Evolutionary conservation across 2,113 vertebrate species (phyloP).

Genomic region (Heterochromis multidens): DNA sequence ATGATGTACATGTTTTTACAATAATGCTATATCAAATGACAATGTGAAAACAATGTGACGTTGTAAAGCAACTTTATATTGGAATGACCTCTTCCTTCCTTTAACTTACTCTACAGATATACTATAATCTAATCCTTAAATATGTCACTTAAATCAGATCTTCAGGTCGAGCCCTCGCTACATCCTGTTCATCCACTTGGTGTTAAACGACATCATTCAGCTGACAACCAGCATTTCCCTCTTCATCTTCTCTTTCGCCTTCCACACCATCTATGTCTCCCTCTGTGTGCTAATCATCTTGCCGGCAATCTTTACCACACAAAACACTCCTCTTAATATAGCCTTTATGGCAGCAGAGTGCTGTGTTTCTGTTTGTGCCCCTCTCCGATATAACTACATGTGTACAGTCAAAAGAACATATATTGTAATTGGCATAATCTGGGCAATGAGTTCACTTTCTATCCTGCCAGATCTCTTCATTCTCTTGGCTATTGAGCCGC

Average conservation of each 20-base stretch:
- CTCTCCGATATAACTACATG: slow-evolving; percentile 45
- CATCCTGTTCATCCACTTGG: slow-evolving; percentile 57
- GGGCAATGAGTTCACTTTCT: slow-evolving; percentile 40
- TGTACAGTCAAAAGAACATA: slow-evolving; percentile 55
- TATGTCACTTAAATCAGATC: not conserved
- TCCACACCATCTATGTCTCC: slow-evolving; percentile 24
- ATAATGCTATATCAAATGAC: not conserved
- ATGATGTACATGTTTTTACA: not conserved
- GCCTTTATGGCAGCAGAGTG: slow-evolving; percentile 62
- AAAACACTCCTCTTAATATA: slow-evolving; percentile 59
- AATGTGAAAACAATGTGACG: not conserved
- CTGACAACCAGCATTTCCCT: slow-evolving; percentile 20
- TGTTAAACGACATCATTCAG: slow-evolving; percentile 54
- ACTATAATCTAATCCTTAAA: not conserved
- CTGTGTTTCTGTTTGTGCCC: slow-evolving; percentile 59
- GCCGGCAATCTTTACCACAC: slow-evolving; percentile 25
- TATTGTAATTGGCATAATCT: slow-evolving; percentile 49
- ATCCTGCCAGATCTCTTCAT: slow-evolving; percentile 47
- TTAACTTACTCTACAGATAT: not conserved
- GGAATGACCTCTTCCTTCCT: not conserved
- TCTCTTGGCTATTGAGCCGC: not conserved
- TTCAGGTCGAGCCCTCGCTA: slow-evolving; percentile 41
- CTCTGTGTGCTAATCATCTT: slow-evolving; percentile 51
- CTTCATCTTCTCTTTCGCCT: not conserved
- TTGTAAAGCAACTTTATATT: rapidly evolving